These are phyloP conservation scores for Barypeithes pellucidus DNA, from an alignment of 2,888 invertebrate species.

Conservation along the genomic window DNA sequence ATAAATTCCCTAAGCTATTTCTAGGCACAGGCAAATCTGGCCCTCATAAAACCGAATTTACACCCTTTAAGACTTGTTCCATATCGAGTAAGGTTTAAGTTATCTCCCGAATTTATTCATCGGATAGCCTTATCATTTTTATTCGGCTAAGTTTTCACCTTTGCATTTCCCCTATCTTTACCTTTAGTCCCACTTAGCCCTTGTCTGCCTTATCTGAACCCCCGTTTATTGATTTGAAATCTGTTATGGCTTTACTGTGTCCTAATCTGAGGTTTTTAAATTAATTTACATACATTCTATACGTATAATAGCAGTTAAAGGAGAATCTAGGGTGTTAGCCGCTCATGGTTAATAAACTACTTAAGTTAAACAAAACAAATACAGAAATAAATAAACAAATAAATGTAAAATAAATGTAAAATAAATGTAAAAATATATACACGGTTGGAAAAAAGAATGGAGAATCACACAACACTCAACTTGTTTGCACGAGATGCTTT, in stretches of 20 bases:
- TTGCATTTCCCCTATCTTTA: slow-evolving; percentile 17
- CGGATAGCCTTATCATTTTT: slow-evolving; percentile 37
- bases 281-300: neutral
- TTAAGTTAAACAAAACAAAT: too few species aligned
- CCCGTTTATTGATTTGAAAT: slow-evolving; percentile 18
- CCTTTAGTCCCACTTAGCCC: slow-evolving; percentile 17
- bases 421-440: too few species aligned
- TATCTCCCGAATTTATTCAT: slow-evolving; percentile 15
- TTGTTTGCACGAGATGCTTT: too few species aligned
- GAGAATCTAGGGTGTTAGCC: neutral
- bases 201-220: slow-evolving; percentile 17
- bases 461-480: too few species aligned
- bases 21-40: neutral
- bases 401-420: too few species aligned
- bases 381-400: too few species aligned
- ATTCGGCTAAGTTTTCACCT: slow-evolving; percentile 34
- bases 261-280: neutral
- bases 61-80: neutral
- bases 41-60: slow-evolving; percentile 6
- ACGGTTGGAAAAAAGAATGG: too few species aligned
- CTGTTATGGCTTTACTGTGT: neutral
- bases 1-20: neutral
- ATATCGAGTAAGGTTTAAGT: slow-evolving; percentile 14
- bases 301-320: too few species aligned
- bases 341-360: too few species aligned